Conservation (phyloP, 2,113 vertebrate genomes). For the Trogon melanurus region DNA sequence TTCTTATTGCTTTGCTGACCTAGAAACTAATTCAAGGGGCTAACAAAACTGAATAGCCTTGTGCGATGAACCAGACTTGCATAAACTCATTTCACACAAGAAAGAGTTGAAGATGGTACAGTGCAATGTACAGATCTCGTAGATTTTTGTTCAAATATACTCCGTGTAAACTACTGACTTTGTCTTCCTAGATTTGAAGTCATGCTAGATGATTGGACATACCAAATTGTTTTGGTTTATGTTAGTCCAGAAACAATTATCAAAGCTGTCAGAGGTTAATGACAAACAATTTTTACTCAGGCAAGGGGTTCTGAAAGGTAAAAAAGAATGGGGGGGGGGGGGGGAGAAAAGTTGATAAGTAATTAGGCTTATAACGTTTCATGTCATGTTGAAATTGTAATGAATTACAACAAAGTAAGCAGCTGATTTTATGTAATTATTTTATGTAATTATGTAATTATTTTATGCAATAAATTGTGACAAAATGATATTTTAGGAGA, state of each 20-base stretch:
- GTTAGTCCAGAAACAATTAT: conserved; percentile 6
- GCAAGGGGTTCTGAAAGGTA: not conserved
- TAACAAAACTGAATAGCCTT: not conserved
- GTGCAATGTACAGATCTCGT: not conserved
- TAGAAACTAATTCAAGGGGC: conserved; percentile 19
- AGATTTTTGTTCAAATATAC: not conserved
- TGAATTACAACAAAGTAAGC: not conserved
- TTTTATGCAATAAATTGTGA: not conserved
- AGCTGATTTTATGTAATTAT: not conserved
- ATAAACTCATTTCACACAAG: conserved; percentile 24
- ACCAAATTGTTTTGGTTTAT: not conserved
- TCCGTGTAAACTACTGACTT: not conserved
- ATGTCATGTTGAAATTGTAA: not conserved
- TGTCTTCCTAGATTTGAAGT: not conserved
- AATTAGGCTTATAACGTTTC: not conserved
- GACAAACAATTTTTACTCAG: not conserved
- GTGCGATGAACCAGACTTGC: not conserved
- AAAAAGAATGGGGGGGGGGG: not conserved
- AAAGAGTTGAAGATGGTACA: not conserved
- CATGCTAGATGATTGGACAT: not conserved
- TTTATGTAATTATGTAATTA: not conserved
- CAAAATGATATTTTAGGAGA: not conserved
- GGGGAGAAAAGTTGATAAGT: not conserved
- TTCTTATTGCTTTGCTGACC: not conserved
- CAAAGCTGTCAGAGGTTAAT: not conserved